phyloP scores from a whole-genome alignment of 2,797 vertebrate species.

The Lateolabrax maculatus region DNA sequence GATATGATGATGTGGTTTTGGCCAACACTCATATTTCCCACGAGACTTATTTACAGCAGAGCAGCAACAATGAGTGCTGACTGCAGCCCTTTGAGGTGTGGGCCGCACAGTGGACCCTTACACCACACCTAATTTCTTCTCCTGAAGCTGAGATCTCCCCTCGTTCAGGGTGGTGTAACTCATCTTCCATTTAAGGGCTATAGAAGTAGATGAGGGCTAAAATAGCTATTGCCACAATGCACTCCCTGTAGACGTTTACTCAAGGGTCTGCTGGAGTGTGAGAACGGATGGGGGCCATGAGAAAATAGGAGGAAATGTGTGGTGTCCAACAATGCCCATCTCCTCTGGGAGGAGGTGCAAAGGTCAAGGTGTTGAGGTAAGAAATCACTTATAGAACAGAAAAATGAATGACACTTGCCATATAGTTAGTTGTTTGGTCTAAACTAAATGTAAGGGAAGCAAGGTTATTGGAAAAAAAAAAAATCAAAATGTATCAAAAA shows the following conservation, averaged over 20 bases:
- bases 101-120: neutral
- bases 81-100: constrained; percentile 11
- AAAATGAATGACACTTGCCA: constrained; percentile 1
- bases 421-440: neutral
- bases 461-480: neutral
- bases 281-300: constrained; percentile 69
- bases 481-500: neutral
- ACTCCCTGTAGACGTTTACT: constrained; percentile 42
- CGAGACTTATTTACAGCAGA: constrained; percentile 28
- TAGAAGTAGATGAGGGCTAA: neutral
- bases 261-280: constrained; percentile 56
- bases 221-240: constrained; percentile 48
- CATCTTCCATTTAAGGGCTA: neutral
- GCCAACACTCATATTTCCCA: constrained; percentile 38
- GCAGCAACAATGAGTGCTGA: constrained; percentile 17
- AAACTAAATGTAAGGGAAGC: neutral
- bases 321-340: constrained; percentile 64
- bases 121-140: neutral
- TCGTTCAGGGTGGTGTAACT: neutral
- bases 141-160: neutral
- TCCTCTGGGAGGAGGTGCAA: constrained; percentile 52
- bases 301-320: constrained; percentile 76
- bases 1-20: constrained; percentile 23
- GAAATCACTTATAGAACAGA: constrained; percentile 27
- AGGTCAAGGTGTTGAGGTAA: constrained; percentile 56